A percentile compares a stretch with the other conserved stretches of the same genome.
phyloP scores from a whole-genome alignment of 2,797 vertebrate genomes.

The Amblyraja radiata region DNA sequence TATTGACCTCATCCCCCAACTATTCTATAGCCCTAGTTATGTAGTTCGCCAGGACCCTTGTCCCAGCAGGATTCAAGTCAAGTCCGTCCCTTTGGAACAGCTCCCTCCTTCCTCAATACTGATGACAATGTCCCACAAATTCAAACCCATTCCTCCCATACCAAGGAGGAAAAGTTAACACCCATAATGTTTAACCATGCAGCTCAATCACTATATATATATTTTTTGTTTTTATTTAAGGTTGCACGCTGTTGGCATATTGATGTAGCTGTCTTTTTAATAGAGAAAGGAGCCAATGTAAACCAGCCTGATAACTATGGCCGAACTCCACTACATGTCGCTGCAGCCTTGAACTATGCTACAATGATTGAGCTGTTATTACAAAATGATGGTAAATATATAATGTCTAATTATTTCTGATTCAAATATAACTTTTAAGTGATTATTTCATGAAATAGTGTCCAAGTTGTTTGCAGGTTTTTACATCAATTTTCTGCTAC shows the following conservation, averaged over 20 bases:
- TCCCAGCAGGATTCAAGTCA: no score
- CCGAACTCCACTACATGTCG: conserved; percentile 57
- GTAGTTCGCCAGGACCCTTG: no score
- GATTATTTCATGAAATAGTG: no score
- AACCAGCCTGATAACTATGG: conserved; percentile 51
- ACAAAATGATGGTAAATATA: conserved; percentile 46
- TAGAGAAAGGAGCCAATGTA: conserved; percentile 54
- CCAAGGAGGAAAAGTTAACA: neutral
- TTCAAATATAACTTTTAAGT: no score
- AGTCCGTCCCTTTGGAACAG: no score
- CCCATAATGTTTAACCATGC: neutral
- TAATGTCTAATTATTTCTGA: neutral
- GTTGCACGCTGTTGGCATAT: conserved; percentile 57
- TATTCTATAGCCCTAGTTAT: no score
- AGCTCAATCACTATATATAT: neutral
- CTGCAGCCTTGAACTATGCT: conserved; percentile 54
- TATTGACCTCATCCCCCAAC: no score
- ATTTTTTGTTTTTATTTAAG: conserved; percentile 43
- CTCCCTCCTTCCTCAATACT: no score
- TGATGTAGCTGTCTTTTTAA: conserved; percentile 60
- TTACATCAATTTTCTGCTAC: no score
- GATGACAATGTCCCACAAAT: no score
- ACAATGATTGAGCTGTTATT: conserved; percentile 58
- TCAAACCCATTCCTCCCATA: no score
- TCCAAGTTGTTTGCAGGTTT: no score